Conservation (phyloP, 1,140 invertebrate genomes). For the Paralvinella palmiformis region DNA sequence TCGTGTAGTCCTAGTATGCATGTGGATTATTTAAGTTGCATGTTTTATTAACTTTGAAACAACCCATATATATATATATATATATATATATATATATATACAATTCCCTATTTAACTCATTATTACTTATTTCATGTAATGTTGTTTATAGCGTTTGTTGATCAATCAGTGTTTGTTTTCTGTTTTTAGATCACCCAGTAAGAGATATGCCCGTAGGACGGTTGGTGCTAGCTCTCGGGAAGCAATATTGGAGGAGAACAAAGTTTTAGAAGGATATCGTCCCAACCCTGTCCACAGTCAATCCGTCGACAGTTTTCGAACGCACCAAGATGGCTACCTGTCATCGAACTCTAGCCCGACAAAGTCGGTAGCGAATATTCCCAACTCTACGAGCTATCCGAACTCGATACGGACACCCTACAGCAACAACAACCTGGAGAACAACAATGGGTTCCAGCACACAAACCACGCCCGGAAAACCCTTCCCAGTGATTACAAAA, state of each 20-base stretch:
- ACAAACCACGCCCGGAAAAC: background rate
- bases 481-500: slow-evolving; percentile 6
- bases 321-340: background rate
- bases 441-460: background rate
- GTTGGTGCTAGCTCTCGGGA: background rate
- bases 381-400: slow-evolving; percentile 8
- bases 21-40: no score
- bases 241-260: slow-evolving; percentile 6
- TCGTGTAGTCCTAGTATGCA: no score
- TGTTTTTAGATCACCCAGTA: slow-evolving; percentile 6
- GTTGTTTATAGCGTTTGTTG: no score
- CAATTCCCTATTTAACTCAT: no score
- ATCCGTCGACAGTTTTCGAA: background rate
- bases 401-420: slow-evolving; percentile 2
- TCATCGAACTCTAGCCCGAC: background rate
- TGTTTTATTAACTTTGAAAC: no score
- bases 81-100: no score
- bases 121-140: no score
- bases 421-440: background rate
- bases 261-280: background rate
- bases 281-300: slow-evolving; percentile 3
- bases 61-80: no score
- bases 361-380: background rate
- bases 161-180: no score
- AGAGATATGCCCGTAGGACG: slow-evolving; percentile 6